These are phyloP conservation scores for Pelusios castaneus DNA, from an alignment of 2,113 vertebrate species.

Conservation along the genomic window DNA sequence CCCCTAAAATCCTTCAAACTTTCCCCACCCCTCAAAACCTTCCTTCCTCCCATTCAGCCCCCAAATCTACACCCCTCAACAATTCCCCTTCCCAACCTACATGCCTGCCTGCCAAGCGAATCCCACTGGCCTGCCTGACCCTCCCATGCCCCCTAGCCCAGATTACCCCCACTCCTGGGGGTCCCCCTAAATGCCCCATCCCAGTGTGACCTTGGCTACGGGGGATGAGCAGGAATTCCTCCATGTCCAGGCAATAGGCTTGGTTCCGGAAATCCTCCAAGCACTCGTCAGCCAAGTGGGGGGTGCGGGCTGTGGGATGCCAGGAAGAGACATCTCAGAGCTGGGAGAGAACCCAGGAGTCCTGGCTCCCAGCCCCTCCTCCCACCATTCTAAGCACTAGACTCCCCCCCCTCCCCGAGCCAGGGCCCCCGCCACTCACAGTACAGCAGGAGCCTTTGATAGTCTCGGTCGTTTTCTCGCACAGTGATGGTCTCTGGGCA, in stretches of 20 bases:
- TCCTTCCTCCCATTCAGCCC: not conserved
- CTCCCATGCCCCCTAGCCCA: not conserved
- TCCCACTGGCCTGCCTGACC: not conserved
- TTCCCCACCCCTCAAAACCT: too few species aligned
- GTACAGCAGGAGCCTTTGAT: slow-evolving; percentile 73
- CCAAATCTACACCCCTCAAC: not conserved
- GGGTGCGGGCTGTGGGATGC: slow-evolving; percentile 61
- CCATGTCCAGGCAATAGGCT: slow-evolving; percentile 65
- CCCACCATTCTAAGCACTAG: too few species aligned
- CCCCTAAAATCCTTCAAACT: not conserved
- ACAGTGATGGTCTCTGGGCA: slow-evolving; percentile 67
- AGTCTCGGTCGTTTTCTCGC: slow-evolving; percentile 67
- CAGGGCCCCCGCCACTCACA: slow-evolving; percentile 68
- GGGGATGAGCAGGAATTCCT: slow-evolving; percentile 61
- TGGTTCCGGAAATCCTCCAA: slow-evolving; percentile 68
- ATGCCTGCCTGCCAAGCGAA: not conserved
- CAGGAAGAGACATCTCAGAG: not conserved
- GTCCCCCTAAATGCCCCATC: not conserved
- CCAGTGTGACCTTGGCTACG: slow-evolving; percentile 60
- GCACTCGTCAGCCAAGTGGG: slow-evolving; percentile 52
- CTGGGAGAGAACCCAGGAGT: not conserved
- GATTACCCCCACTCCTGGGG: not conserved
- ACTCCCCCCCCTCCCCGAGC: not conserved
- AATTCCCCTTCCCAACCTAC: not conserved
- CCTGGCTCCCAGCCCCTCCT: not conserved